phyloP scores from a whole-genome alignment of 2,113 vertebrate species.

The Halcyon malimbica region DNA sequence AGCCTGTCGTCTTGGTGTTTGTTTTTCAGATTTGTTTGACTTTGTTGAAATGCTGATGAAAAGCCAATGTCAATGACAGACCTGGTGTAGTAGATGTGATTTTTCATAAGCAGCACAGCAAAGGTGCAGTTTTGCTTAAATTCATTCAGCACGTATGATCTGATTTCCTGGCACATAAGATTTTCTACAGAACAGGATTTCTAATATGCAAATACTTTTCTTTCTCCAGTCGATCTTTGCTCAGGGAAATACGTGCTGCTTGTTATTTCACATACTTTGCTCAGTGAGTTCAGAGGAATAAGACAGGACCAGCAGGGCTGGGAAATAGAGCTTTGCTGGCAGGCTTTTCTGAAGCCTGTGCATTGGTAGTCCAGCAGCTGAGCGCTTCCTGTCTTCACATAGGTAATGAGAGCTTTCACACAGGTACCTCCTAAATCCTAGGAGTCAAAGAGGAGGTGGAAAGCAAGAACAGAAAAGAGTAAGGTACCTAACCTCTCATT shows the following conservation, averaged over 20 bases:
- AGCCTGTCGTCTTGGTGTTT: background rate
- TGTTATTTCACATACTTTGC: background rate
- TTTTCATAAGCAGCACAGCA: background rate
- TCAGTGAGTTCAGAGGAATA: background rate
- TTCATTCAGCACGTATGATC: background rate
- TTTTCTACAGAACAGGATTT: slow-evolving; percentile 7
- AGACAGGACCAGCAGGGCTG: background rate
- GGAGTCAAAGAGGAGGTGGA: background rate
- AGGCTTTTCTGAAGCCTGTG: background rate
- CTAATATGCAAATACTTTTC: background rate
- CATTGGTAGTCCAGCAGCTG: background rate
- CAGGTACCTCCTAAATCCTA: background rate
- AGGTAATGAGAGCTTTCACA: background rate
- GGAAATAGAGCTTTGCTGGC: background rate
- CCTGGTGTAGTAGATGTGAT: background rate
- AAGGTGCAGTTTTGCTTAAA: background rate
- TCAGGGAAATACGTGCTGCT: background rate
- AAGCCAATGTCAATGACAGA: background rate
- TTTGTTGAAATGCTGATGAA: background rate
- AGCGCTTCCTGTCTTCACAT: rapidly evolving
- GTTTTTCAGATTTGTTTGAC: background rate
- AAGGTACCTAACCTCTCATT: background rate
- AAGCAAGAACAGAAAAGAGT: background rate
- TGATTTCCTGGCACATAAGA: background rate
- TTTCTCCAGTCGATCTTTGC: background rate